Conservation (phyloP, 2,797 vertebrate genomes). For the Thunnus albacares region DNA sequence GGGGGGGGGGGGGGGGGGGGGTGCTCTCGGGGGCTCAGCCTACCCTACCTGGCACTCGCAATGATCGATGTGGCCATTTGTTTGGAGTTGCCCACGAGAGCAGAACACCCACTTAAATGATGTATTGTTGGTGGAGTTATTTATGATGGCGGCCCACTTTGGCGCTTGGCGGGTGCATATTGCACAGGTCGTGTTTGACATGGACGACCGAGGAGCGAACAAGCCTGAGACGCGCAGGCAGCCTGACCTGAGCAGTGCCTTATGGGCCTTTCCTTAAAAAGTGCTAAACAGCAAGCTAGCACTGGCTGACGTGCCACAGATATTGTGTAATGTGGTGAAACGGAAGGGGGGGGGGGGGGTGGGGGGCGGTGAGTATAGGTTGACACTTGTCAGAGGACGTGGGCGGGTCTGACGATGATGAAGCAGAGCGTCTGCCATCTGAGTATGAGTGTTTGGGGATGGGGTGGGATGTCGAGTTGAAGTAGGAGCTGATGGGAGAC, state of each 20-base stretch:
- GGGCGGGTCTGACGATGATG: constrained; percentile 66
- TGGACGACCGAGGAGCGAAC: constrained; percentile 81
- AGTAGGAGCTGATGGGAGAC: constrained; percentile 47
- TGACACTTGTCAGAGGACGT: constrained; percentile 62
- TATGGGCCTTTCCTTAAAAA: constrained; percentile 73
- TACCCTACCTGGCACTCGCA: constrained; percentile 72
- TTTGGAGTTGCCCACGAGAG: constrained; percentile 85
- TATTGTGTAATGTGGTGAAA: constrained; percentile 52
- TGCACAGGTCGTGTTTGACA: constrained; percentile 84
- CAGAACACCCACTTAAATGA: constrained; percentile 85
- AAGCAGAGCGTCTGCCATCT: constrained; percentile 69
- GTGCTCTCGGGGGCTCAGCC: constrained; percentile 68
- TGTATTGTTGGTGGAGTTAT: constrained; percentile 85
- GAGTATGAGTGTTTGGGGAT: constrained; percentile 53
- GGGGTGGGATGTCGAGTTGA: constrained; percentile 46
- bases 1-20: constrained; percentile 9
- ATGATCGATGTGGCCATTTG: constrained; percentile 88
- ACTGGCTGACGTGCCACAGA: constrained; percentile 48
- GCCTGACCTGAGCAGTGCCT: constrained; percentile 76
- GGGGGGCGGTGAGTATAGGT: constrained; percentile 29
- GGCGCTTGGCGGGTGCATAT: constrained; percentile 74
- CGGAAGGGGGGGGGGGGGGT: background rate
- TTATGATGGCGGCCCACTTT: constrained; percentile 83
- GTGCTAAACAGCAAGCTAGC: constrained; percentile 62
- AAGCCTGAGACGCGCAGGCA: constrained; percentile 77